phyloP scores from a whole-genome alignment of 2,113 vertebrate genomes.

The Pimephales promelas region DNA sequence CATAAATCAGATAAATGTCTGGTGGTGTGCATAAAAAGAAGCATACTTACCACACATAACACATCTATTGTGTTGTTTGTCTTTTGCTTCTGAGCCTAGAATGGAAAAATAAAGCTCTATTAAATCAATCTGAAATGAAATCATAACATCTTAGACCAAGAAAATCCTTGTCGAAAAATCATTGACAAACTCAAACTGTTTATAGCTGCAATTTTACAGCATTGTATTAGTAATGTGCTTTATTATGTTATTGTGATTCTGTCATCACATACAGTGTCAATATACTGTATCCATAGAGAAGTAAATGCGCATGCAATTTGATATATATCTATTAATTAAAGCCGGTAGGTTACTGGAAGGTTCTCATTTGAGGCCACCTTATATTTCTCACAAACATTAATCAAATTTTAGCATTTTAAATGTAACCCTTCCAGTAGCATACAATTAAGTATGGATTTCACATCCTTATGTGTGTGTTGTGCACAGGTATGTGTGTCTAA shows the following conservation, averaged over 20 bases:
- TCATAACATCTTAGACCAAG: neutral
- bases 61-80: constrained; percentile 70
- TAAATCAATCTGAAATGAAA: neutral
- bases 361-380: neutral
- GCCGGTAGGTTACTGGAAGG: neutral
- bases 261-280: neutral
- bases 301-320: neutral
- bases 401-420: neutral
- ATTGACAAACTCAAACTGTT: neutral
- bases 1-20: neutral
- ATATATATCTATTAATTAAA: neutral
- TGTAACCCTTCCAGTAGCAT: neutral
- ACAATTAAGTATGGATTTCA: constrained; percentile 4
- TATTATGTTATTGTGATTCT: neutral
- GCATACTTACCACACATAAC: constrained; percentile 71
- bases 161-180: neutral
- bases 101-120: neutral
- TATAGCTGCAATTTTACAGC: neutral
- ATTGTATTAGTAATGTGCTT: neutral
- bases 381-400: neutral
- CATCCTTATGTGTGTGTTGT: neutral
- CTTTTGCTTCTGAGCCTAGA: constrained; percentile 75
- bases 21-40: neutral
- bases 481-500: constrained; percentile 5
- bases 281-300: neutral